phyloP scores from a whole-genome alignment of 2,797 vertebrate species.

The Microtus agrestis region DNA sequence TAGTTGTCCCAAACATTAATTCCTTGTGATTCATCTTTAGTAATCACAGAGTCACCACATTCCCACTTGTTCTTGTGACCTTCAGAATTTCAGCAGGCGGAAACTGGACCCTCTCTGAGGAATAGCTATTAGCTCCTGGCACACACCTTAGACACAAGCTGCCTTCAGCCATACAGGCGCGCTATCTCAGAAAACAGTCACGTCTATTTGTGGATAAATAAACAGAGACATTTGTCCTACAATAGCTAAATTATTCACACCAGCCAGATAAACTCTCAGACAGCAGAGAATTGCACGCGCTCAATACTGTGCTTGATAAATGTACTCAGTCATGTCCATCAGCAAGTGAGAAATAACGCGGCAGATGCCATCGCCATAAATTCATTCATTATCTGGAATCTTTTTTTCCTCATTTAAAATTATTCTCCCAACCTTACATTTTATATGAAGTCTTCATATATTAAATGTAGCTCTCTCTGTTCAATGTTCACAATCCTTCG shows the following conservation, averaged over 20 bases:
- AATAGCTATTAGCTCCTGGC: constrained; percentile 12
- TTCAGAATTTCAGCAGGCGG: constrained; percentile 57
- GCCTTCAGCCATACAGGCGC: neutral
- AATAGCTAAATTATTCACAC: constrained; percentile 70
- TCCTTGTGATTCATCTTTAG: neutral
- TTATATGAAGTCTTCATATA: constrained; percentile 61
- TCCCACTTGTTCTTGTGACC: constrained; percentile 5
- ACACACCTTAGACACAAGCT: constrained; percentile 16
- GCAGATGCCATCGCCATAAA: constrained; percentile 45
- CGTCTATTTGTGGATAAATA: constrained; percentile 47
- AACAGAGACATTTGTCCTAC: constrained; percentile 55
- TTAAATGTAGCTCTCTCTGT: constrained; percentile 44
- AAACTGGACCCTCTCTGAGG: neutral
- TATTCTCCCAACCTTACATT: constrained; percentile 50
- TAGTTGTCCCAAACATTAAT: neutral
- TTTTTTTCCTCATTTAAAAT: constrained; percentile 68
- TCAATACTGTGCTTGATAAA: constrained; percentile 69
- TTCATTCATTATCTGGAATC: constrained; percentile 69
- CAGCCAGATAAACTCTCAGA: constrained; percentile 59
- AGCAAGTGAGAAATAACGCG: constrained; percentile 68
- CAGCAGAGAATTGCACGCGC: constrained; percentile 56
- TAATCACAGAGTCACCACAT: neutral
- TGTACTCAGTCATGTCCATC: constrained; percentile 48
- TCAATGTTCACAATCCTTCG: constrained; percentile 66
- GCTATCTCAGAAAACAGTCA: constrained; percentile 41